Conservation (phyloP, 2,797 vertebrate species). For the Garrulus glandarius region DNA sequence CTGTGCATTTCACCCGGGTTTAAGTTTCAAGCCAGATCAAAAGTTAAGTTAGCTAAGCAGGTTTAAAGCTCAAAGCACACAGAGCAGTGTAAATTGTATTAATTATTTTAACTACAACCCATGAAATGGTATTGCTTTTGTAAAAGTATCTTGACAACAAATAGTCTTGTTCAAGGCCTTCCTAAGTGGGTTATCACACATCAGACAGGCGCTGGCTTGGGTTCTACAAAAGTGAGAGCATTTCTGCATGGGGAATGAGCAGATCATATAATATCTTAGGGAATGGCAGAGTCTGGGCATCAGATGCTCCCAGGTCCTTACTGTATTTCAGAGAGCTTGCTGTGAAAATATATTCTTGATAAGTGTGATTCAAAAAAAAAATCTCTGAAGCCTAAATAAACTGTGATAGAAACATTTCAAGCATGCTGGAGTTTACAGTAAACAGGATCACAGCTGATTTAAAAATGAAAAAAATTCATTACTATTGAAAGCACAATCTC, state of each 20-base stretch:
- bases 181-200: not conserved
- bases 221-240: not conserved
- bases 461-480: not conserved
- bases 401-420: slow-evolving; percentile 10
- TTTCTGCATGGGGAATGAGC: slow-evolving; percentile 35
- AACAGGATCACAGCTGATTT: slow-evolving; percentile 45
- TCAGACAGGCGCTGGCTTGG: not conserved
- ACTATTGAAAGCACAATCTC: slow-evolving; percentile 9
- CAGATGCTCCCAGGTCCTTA: slow-evolving; percentile 39
- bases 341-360: slow-evolving; percentile 56
- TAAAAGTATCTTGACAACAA: slow-evolving; percentile 32
- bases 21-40: not conserved
- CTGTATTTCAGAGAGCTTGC: slow-evolving; percentile 18
- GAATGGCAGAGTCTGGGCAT: slow-evolving; percentile 32
- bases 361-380: slow-evolving; percentile 21
- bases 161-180: slow-evolving; percentile 36
- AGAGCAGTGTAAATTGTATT: not conserved
- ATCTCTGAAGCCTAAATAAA: slow-evolving; percentile 13
- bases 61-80: not conserved
- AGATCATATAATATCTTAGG: slow-evolving; percentile 9
- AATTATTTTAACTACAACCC: slow-evolving; percentile 31
- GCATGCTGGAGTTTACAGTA: slow-evolving; percentile 29
- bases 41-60: not conserved
- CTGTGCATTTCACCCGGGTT: not conserved
- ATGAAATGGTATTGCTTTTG: slow-evolving; percentile 26